phyloP scores from a whole-genome alignment of 2,888 invertebrate genomes.

The Ganaspis brasiliensis region DNA sequence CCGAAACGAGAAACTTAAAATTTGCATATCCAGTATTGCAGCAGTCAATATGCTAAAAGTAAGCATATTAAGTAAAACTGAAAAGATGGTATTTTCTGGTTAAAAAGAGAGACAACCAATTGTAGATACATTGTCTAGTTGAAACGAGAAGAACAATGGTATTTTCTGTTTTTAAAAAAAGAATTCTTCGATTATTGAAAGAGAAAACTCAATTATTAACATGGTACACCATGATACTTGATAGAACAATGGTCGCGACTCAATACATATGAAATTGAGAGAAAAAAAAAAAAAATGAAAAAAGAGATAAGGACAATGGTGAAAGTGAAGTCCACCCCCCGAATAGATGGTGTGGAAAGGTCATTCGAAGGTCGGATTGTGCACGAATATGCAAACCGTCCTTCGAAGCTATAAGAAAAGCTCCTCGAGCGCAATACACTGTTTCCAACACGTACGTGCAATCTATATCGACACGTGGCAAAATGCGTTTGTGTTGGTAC shows the following conservation, averaged over 20 bases:
- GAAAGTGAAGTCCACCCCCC: conserved; percentile 51
- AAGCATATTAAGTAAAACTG: too few species aligned
- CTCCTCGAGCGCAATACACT: conserved; percentile 55
- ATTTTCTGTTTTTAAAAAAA: too few species aligned
- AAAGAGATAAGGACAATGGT: conserved; percentile 15
- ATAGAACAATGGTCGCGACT: too few species aligned
- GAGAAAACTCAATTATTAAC: too few species aligned
- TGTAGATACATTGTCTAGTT: too few species aligned
- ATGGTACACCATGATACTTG: neutral
- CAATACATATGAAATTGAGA: neutral
- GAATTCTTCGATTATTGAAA: too few species aligned
- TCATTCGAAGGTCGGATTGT: conserved; percentile 63
- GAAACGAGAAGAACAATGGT: too few species aligned
- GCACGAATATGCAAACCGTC: conserved; percentile 51
- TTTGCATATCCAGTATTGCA: too few species aligned
- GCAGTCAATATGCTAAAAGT: too few species aligned
- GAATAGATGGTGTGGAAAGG: conserved; percentile 60
- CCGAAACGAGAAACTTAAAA: neutral
- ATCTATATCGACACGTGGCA: conserved; percentile 56
- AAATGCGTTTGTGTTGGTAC: conserved; percentile 68
- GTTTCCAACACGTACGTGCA: conserved; percentile 51
- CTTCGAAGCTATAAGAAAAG: conserved; percentile 64
- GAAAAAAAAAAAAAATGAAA: conserved; percentile 1
- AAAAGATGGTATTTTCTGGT: too few species aligned
- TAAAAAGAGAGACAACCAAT: too few species aligned